Percentiles rank a stretch among this genome's conserved stretches.
These are phyloP conservation scores for Zalophus californianus DNA, from an alignment of 2,797 vertebrate species.

Conservation along the genomic window DNA sequence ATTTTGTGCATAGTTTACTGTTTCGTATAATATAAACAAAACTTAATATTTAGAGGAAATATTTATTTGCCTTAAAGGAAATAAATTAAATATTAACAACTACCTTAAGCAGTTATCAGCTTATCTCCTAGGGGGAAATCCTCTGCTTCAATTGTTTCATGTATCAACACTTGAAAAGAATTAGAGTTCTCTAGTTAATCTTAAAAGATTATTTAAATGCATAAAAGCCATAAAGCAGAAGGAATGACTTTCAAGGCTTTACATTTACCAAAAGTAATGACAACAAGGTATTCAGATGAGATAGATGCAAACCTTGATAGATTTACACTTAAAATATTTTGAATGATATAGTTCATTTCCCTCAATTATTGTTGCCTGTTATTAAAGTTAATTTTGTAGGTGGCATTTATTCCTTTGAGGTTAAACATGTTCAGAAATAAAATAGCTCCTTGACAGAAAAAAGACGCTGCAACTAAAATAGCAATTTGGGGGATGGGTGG, in stretches of 20 bases:
- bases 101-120: background rate
- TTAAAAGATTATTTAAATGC: background rate
- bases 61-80: slow-evolving; percentile 58
- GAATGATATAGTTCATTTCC: slow-evolving; percentile 20
- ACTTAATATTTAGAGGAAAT: background rate
- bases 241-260: background rate
- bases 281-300: background rate
- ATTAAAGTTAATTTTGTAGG: background rate
- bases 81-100: background rate
- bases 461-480: background rate
- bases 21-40: background rate
- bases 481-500: background rate
- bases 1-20: background rate
- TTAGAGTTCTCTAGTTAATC: background rate
- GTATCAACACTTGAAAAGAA: background rate
- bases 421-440: background rate
- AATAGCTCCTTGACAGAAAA: background rate
- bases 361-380: background rate
- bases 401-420: slow-evolving; percentile 35
- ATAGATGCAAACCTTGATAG: background rate
- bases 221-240: background rate
- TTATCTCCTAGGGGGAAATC: background rate
- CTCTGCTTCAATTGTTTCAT: background rate
- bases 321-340: background rate
- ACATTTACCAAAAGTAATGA: background rate